A percentile compares a stretch with the other conserved stretches of the same genome.
Conservation (phyloP, 2,797 vertebrate species). For the Scolopax rusticola region DNA sequence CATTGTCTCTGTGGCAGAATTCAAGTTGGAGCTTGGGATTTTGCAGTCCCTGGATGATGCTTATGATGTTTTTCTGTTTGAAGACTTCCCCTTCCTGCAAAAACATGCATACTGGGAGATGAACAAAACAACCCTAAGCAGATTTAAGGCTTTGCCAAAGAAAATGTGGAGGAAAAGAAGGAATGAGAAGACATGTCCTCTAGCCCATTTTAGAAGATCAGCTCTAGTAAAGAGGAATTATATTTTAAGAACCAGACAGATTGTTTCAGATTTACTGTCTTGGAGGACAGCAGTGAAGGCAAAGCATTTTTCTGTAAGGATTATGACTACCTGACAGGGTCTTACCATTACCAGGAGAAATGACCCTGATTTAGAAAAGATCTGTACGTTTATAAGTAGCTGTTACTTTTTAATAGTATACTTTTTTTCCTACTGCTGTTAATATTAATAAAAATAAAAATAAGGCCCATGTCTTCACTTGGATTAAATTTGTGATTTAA, state of each 20-base stretch:
- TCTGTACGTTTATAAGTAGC: slow-evolving; percentile 25
- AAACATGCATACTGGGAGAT: background rate
- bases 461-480: background rate
- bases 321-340: slow-evolving; percentile 40
- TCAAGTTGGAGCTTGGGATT: background rate
- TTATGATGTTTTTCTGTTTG: slow-evolving; percentile 14
- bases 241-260: slow-evolving; percentile 40
- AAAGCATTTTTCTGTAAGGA: slow-evolving; percentile 48
- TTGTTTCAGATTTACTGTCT: slow-evolving; percentile 46
- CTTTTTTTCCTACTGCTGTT: background rate
- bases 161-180: background rate
- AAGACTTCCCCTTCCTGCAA: background rate
- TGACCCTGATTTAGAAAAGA: background rate
- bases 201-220: slow-evolving; percentile 21
- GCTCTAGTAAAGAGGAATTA: slow-evolving; percentile 41
- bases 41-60: background rate
- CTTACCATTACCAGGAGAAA: slow-evolving; percentile 10
- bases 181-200: background rate
- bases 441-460: slow-evolving; percentile 5
- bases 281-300: slow-evolving; percentile 6
- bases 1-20: background rate
- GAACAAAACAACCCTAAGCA: slow-evolving; percentile 7
- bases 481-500: slow-evolving; percentile 7
- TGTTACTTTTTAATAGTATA: slow-evolving; percentile 22
- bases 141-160: background rate